A percentile compares a stretch with the other conserved stretches of the same genome.
These are phyloP conservation scores for Conus canariensis DNA, from an alignment of 2,888 invertebrate species.

Conservation along the genomic window DNA sequence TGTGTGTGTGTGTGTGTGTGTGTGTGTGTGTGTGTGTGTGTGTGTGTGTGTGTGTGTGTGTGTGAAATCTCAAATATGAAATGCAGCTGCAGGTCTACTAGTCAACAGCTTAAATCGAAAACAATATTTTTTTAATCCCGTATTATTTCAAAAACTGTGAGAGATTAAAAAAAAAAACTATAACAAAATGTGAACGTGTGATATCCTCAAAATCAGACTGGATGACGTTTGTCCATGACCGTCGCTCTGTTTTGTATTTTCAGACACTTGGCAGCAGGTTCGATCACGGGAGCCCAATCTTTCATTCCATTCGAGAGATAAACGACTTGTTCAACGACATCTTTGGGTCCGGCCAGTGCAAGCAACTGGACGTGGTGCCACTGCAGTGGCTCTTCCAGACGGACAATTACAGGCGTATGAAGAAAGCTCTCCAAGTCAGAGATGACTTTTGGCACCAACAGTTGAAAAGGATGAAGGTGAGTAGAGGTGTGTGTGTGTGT, in stretches of 20 bases:
- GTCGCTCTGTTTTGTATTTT: background rate
- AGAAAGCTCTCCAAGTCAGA: conserved; percentile 60
- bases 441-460: conserved; percentile 63
- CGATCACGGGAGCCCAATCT: conserved; percentile 51
- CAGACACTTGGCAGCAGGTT: conserved; percentile 63
- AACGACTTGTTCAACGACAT: conserved; percentile 64
- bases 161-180: no score
- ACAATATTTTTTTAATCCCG: no score
- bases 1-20: no score
- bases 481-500: background rate
- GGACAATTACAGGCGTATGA: conserved; percentile 50
- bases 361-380: conserved; percentile 67
- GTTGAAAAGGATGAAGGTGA: conserved; percentile 45
- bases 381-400: conserved; percentile 59
- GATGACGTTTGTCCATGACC: no score
- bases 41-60: no score
- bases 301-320: conserved; percentile 56
- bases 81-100: no score
- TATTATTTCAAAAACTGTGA: no score
- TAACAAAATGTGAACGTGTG: no score
- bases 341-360: conserved; percentile 65
- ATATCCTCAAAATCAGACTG: no score
- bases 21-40: no score
- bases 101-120: no score
- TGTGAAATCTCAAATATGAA: conserved; percentile 35